Conservation (phyloP, 2,888 invertebrate species). For the Agrotis puta region DNA sequence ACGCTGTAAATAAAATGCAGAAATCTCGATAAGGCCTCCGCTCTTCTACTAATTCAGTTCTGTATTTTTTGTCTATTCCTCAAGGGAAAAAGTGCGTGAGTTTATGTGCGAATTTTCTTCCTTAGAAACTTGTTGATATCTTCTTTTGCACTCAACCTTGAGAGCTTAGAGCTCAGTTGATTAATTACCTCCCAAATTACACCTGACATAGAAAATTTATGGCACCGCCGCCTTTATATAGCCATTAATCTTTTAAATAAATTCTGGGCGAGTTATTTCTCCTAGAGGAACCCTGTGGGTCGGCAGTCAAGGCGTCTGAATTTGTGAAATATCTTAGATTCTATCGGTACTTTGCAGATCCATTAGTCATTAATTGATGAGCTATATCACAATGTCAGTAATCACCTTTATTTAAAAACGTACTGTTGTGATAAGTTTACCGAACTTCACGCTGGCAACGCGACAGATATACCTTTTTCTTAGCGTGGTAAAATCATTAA, state of each 20-base stretch:
- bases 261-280: conserved; percentile 37
- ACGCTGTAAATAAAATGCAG: no score
- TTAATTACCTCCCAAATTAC: conserved; percentile 48
- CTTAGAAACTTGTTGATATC: conserved; percentile 35
- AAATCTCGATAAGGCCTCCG: no score
- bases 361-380: background rate
- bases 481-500: no score
- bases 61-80: background rate
- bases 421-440: no score
- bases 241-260: conserved; percentile 48
- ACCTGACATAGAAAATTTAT: conserved; percentile 26
- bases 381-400: no score
- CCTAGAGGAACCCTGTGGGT: conserved; percentile 12
- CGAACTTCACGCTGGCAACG: no score
- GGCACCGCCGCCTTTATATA: conserved; percentile 11
- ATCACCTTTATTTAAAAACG: no score
- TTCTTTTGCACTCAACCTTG: conserved; percentile 1
- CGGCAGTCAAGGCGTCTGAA: conserved; percentile 35
- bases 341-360: background rate
- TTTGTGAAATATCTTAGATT: conserved; percentile 44
- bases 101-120: background rate
- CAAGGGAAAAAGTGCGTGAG: background rate
- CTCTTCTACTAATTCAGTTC: no score
- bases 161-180: conserved; percentile 19
- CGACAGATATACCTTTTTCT: no score